Base-by-base conservation (phyloP, 1,140 invertebrate species). In the Drosophila ficusphila region DNA sequence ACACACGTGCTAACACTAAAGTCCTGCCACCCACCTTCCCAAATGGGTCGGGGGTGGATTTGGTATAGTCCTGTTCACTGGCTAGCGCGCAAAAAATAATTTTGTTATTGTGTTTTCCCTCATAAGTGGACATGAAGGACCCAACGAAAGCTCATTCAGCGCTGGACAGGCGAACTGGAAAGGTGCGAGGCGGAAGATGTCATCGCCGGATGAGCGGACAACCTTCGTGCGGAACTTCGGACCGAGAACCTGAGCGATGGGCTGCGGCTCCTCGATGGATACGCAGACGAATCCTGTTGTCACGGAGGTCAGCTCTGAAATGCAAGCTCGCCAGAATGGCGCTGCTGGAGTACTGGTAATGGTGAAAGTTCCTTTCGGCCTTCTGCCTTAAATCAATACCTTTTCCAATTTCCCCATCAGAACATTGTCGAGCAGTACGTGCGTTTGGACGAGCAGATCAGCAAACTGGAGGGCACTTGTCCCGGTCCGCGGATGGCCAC, bases 181-280 rank as follows among this genome's bases (percentile, higher is more conserved):
- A 29, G 60, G 60, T 61, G n/a, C 34, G 12, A 29, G 25, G 42
- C 47, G 64, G 41, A 88, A 67, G 69, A 85, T 85, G 81, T 53
- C 72, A 73, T 46, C 41, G 49, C 11, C 42, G 16, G 29, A 16
- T 33, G 31, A 21, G 42, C 38, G 42, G 34, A 4, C 21, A 11
- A 52, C 51, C 56, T 70, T 42, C 25, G 65, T 58, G 68, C 53
- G 67, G 48, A 29, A 33, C 56, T 18, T 61, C 19, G 31, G 60
- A 64, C 54, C 36, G 16, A 27, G 29, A 14, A 25, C 56, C 33
- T 78, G 69, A 81, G 73, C 70, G 56, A 90, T 90, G 89, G 89
- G 89, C 72, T 90, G 89, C 57, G 85, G 89, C 73, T 90, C 89
- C 49, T 90, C 89, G 21, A 79, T 90, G 85, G 89, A 90, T 42